These are phyloP conservation scores for Stenchaetothrips biformis DNA, from an alignment of 2,888 invertebrate species.

Conservation along the genomic window DNA sequence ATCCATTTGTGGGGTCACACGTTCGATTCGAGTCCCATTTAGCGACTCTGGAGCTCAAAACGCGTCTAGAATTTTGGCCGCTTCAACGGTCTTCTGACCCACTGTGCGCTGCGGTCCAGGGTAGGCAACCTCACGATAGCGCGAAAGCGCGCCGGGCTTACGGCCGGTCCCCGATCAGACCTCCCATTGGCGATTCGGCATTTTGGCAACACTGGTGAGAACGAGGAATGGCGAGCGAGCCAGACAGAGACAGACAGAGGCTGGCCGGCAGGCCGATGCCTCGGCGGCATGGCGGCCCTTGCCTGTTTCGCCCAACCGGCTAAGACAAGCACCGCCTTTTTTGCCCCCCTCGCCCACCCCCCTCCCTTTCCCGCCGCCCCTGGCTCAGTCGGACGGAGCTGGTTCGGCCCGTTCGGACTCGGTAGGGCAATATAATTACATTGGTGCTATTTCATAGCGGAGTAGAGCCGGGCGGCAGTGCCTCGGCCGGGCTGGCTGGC, in stretches of 20 bases:
- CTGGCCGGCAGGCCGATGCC: background rate
- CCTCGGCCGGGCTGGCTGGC: background rate
- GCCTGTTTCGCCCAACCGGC: background rate
- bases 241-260: background rate
- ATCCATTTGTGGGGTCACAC: no score
- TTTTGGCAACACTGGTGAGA: no score
- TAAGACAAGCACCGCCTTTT: background rate
- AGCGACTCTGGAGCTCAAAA: no score
- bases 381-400: background rate
- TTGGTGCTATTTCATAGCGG: constrained; percentile 23
- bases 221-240: no score
- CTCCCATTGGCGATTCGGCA: no score
- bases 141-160: no score
- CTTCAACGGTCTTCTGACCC: no score
- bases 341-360: background rate
- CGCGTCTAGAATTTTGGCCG: no score
- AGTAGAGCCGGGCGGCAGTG: background rate
- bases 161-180: no score
- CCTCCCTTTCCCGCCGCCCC: background rate
- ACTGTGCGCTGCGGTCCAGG: no score
- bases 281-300: background rate
- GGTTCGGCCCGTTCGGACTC: background rate
- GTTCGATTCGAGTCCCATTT: no score
- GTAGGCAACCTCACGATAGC: no score
- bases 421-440: constrained; percentile 17